phyloP scores from a whole-genome alignment of 2,888 invertebrate species.

The Polydrusus tereticollis region DNA sequence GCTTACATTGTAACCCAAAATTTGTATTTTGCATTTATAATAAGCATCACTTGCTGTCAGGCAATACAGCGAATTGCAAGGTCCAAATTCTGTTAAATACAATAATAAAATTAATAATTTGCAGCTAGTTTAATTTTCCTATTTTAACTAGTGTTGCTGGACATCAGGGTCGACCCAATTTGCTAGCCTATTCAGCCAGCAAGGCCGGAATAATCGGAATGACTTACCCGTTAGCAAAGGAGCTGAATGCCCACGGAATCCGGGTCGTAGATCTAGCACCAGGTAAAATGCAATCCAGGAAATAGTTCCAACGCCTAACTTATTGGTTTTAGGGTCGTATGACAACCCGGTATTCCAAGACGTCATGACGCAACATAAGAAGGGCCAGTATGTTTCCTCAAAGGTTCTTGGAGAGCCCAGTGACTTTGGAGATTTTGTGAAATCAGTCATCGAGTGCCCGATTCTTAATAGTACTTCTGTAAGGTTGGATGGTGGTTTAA shows the following conservation, averaged over 20 bases:
- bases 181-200: conserved; percentile 38
- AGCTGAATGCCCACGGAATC: conserved; percentile 34
- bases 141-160: conserved; percentile 25
- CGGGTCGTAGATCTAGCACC: conserved; percentile 44
- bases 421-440: conserved; percentile 24
- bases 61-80: no score
- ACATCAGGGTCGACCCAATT: conserved; percentile 1
- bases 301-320: neutral
- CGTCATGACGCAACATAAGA: neutral
- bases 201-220: conserved; percentile 37
- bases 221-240: conserved; percentile 35
- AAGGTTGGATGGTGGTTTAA: conserved; percentile 19
- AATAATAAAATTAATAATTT: no score
- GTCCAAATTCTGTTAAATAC: no score
- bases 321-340: neutral
- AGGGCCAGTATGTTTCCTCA: conserved; percentile 8
- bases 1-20: no score
- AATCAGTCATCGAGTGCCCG: conserved; percentile 12
- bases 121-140: no score
- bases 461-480: conserved; percentile 29
- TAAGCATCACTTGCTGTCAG: no score
- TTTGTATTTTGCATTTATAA: no score
- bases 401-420: conserved; percentile 7
- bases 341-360: neutral
- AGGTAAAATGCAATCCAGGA: conserved; percentile 14